A percentile compares a stretch with the other conserved stretches of the same genome.
Evolutionary conservation across 2,888 invertebrate genomes (phyloP).

Genomic region (Caenorhabditis sp.): DNA sequence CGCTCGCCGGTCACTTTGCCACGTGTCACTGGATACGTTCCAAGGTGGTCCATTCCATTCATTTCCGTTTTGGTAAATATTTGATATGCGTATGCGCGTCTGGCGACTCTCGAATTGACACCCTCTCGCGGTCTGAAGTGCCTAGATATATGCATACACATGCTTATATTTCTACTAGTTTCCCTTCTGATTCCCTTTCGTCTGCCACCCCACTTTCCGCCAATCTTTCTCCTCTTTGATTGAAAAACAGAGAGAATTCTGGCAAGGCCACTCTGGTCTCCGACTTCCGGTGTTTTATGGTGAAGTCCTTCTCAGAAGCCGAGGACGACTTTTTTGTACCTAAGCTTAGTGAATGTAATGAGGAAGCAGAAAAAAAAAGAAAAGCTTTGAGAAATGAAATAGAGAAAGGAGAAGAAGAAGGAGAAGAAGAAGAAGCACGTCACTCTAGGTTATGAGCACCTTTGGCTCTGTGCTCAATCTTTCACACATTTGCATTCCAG

Average conservation of each 20-base stretch:
- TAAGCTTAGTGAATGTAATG: slow-evolving; percentile 28
- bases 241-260: slow-evolving; percentile 36
- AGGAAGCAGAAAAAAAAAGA: too few relatives aligned
- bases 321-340: slow-evolving; percentile 17
- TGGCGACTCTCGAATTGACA: slow-evolving; percentile 40
- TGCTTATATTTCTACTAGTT: slow-evolving; percentile 49
- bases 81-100: slow-evolving; percentile 37
- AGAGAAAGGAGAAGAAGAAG: slow-evolving; percentile 8
- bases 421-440: not conserved
- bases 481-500: too few relatives aligned
- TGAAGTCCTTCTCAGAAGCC: slow-evolving; percentile 13
- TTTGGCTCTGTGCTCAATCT: too few relatives aligned
- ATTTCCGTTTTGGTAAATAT: slow-evolving; percentile 41
- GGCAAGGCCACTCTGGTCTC: slow-evolving; percentile 8
- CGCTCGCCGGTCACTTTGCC: slow-evolving; percentile 17
- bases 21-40: not conserved
- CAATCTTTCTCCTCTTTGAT: slow-evolving; percentile 6
- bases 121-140: slow-evolving; percentile 47
- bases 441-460: too few relatives aligned
- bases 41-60: slow-evolving; percentile 9
- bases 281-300: slow-evolving; percentile 28
- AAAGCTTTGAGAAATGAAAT: too few relatives aligned
- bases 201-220: not conserved
- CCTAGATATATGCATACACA: slow-evolving; percentile 39
- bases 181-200: not conserved